A percentile compares a stretch with the other conserved stretches of the same genome.
These are phyloP conservation scores for Drosophila lutescens DNA, from an alignment of 2,888 invertebrate species.

Conservation along the genomic window DNA sequence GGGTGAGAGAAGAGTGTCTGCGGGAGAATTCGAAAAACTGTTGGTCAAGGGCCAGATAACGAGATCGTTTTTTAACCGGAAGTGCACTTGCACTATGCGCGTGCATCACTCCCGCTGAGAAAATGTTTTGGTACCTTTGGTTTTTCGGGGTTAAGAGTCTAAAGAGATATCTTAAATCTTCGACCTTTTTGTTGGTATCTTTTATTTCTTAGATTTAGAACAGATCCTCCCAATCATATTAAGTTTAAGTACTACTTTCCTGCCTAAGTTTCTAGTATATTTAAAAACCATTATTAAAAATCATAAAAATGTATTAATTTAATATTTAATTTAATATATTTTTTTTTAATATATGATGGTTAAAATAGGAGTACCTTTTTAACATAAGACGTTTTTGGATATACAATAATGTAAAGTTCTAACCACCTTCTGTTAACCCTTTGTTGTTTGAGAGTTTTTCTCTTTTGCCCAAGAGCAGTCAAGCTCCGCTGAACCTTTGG, in stretches of 20 bases:
- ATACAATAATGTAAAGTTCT: background rate
- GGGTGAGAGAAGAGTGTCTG: slow-evolving; percentile 4
- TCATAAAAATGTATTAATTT: too few relatives aligned
- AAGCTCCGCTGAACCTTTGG: slow-evolving; percentile 36
- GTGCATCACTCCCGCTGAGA: slow-evolving; percentile 8
- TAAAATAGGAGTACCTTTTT: background rate
- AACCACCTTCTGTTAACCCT: background rate
- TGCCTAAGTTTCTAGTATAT: too few relatives aligned
- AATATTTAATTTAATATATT: too few relatives aligned
- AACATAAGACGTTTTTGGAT: background rate
- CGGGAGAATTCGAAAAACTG: slow-evolving; percentile 4
- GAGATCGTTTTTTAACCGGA: slow-evolving; percentile 18
- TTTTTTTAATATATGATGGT: too few relatives aligned
- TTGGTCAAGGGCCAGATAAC: background rate
- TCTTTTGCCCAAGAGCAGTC: slow-evolving; percentile 14
- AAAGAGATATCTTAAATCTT: background rate
- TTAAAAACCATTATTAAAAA: too few relatives aligned
- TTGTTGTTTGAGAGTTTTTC: slow-evolving; percentile 6
- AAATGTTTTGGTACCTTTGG: background rate
- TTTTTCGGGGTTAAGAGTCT: background rate
- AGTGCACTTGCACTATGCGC: slow-evolving; percentile 16
- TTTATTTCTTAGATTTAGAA: too few relatives aligned
- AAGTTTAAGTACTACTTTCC: too few relatives aligned
- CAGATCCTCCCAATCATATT: too few relatives aligned
- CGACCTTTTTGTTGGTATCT: too few relatives aligned